phyloP scores from a whole-genome alignment of 53 echinoderm and acorn worm genomes.

The Paelopatides confundens region DNA sequence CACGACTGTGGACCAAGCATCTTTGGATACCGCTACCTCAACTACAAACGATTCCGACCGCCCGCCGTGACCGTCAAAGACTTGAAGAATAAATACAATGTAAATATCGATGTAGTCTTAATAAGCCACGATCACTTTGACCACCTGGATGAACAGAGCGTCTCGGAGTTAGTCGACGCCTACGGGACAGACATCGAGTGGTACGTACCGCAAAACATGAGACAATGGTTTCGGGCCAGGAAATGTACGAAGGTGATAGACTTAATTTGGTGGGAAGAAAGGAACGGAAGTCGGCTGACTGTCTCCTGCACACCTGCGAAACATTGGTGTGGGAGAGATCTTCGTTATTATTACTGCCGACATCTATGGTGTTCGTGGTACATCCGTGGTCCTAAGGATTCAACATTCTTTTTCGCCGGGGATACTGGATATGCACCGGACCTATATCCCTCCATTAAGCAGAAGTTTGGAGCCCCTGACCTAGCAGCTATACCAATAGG shows the following conservation, averaged over 20 bases:
- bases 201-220: conserved; percentile 86
- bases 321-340: conserved; percentile 78
- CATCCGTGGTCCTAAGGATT: conserved; percentile 81
- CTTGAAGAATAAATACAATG: conserved; percentile 64
- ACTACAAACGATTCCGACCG: conserved; percentile 78
- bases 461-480: conserved; percentile 83
- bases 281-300: not conserved
- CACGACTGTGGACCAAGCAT: conserved; percentile 78
- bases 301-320: conserved; percentile 90
- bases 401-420: conserved; percentile 91
- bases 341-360: conserved; percentile 53
- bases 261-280: conserved; percentile 94
- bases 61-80: conserved; percentile 70
- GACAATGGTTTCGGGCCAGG: conserved; percentile 74
- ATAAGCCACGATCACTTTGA: conserved; percentile 96
- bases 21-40: conserved; percentile 42
- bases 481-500: conserved; percentile 97
- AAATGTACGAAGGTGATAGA: conserved; percentile 87
- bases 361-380: conserved; percentile 94
- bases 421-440: conserved; percentile 82
- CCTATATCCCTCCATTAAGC: conserved; percentile 40
- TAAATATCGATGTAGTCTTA: conserved; percentile 66
- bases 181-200: conserved; percentile 76
- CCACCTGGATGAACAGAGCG: conserved; percentile 83
- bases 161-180: conserved; percentile 61